Evolutionary conservation across 1,140 invertebrate genomes (phyloP).

Genomic region (Anadara kagoshimensis): DNA sequence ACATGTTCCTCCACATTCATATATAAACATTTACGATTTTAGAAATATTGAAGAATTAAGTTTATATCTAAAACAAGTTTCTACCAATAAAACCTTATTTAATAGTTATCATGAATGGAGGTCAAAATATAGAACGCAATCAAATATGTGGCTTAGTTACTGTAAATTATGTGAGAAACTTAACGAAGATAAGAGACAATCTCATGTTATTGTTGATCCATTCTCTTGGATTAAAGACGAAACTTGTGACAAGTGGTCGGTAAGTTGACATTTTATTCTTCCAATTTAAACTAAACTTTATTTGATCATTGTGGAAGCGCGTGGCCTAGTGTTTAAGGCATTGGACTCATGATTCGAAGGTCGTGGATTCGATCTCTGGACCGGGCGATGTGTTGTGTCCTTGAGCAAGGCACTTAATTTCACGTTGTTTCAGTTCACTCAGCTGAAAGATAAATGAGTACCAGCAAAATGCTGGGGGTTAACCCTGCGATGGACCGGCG

Average conservation of each 20-base stretch:
- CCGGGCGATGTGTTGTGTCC: too few species aligned
- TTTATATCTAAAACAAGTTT: slow-evolving; percentile 82
- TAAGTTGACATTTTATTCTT: background rate
- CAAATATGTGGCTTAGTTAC: slow-evolving; percentile 34
- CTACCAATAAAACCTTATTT: slow-evolving; percentile 62
- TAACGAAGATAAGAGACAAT: background rate
- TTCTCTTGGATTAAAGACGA: slow-evolving; percentile 9
- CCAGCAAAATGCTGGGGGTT: too few species aligned
- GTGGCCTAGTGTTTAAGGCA: too few species aligned
- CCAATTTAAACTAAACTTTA: too few species aligned
- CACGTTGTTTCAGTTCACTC: too few species aligned
- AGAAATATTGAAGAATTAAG: slow-evolving; percentile 88
- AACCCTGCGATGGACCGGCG: too few species aligned
- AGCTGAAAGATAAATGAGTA: too few species aligned
- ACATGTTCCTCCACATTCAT: slow-evolving; percentile 81
- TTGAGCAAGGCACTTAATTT: too few species aligned
- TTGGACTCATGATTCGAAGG: too few species aligned
- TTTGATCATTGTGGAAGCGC: too few species aligned
- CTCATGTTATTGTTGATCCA: background rate
- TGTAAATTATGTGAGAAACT: slow-evolving; percentile 46
- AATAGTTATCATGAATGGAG: slow-evolving; percentile 69
- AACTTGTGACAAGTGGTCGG: slow-evolving; percentile 1
- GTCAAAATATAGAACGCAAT: slow-evolving; percentile 26
- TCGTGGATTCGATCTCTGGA: too few species aligned
- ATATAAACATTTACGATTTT: slow-evolving; percentile 96